phyloP scores from a whole-genome alignment of 2,888 invertebrate genomes.

The Salticus scenicus region DNA sequence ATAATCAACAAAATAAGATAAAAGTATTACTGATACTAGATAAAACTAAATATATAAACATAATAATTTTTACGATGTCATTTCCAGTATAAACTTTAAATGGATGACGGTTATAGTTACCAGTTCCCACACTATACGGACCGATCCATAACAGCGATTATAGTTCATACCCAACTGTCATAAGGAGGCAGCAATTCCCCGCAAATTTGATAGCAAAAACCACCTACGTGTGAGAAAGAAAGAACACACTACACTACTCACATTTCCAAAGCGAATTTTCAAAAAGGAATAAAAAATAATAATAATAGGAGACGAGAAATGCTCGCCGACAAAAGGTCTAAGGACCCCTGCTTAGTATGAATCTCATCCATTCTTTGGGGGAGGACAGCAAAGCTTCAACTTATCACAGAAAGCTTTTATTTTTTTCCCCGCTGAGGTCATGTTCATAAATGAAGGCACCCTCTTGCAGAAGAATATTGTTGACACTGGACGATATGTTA shows the following conservation, averaged over 20 bases:
- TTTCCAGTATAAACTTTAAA: too few relatives aligned
- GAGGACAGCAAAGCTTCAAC: slow-evolving; percentile 27
- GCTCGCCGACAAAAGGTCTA: slow-evolving; percentile 18
- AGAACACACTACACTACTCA: neutral
- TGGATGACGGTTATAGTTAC: neutral
- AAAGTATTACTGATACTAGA: too few relatives aligned
- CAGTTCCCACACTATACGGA: neutral
- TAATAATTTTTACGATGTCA: too few relatives aligned
- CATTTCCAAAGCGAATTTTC: neutral
- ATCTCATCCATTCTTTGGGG: slow-evolving; percentile 13
- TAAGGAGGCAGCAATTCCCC: neutral
- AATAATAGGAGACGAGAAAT: slow-evolving; percentile 12
- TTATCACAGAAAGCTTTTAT: slow-evolving; percentile 34
- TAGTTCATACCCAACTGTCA: neutral
- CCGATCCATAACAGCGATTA: neutral
- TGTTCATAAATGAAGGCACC: neutral
- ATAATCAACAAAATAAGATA: too few relatives aligned
- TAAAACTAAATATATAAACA: too few relatives aligned
- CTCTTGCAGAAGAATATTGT: slow-evolving; percentile 13
- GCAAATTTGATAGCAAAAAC: neutral
- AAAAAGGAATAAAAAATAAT: too few relatives aligned
- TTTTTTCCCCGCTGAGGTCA: slow-evolving; percentile 20
- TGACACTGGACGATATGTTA: slow-evolving; percentile 10
- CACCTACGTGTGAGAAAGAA: neutral
- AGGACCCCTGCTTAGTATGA: slow-evolving; percentile 19